Base-by-base conservation (phyloP, 2,113 vertebrate genomes). In the Brienomyrus brachyistius region DNA sequence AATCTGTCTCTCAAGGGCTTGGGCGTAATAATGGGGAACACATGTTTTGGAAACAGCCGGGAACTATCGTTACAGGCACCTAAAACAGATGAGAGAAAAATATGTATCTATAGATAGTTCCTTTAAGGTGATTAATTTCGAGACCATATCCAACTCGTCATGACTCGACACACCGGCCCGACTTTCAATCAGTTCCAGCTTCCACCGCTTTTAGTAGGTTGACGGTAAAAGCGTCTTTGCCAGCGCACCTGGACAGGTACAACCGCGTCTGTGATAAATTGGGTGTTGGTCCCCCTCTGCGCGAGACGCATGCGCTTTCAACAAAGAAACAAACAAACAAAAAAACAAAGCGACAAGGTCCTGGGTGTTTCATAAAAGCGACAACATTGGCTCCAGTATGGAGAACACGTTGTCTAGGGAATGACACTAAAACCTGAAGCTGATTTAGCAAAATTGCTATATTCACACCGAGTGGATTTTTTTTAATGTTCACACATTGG, bases 51-150 rank as follows among this genome's bases (percentile, higher is more conserved):
- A 48, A 83, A n/a, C 23, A 8, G 35, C 23, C 31, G 19, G 35
- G 9, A 89, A 62, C 19, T 11, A 17, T 35, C 35, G 56, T 88
- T 47, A 40, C 40, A 66, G 40, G 19, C 56, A 56, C 85, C 51
- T 87, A 56, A 87, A 86, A 86, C 85, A 52, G 85, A 86, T 86
- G 86, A 88, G 86, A 62, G 54, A 88, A 88, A 88, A 19, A 40
- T 6, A 40, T 80, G 31, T 70, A 86, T 86, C 50, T 87, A 27
- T 27, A 35, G 85, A 35, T 56, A 87, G 19, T 66, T 45, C 87
- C 19, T 66, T 35, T 4, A 23, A 66, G 54, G 87, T 66, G 56
- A 88, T 40, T 45, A 66, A 47, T 45, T 17, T 35, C 47, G 54
- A 88, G 56, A 17, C 40, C 87, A 19, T n/a, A 23, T 43, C 66